Percentiles rank a stretch among this genome's conserved stretches.
Conservation (phyloP, 1,140 invertebrate species). For the Diabrotica undecimpunctata region DNA sequence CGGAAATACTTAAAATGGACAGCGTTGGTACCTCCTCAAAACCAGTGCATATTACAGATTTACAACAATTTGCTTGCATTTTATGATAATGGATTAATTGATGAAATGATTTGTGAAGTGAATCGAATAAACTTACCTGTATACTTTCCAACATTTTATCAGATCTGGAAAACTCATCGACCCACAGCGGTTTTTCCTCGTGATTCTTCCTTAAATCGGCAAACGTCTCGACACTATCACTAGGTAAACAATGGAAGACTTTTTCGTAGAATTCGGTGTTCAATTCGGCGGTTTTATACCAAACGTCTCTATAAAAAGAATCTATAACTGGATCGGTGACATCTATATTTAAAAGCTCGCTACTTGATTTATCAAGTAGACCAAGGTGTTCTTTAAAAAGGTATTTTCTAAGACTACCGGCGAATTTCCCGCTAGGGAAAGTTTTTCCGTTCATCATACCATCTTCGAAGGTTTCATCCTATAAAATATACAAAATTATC, state of each 20-base stretch:
- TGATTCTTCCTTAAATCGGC: constrained; percentile 69
- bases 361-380: constrained; percentile 53
- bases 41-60: no score
- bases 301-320: constrained; percentile 75
- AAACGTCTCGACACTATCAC: constrained; percentile 73
- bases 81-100: no score
- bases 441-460: constrained; percentile 75
- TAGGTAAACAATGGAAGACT: constrained; percentile 83
- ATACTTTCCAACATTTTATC: constrained; percentile 68
- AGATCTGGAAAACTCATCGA: constrained; percentile 66
- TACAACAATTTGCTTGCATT: no score
- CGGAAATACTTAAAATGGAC: no score
- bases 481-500: constrained; percentile 24
- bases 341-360: constrained; percentile 49
- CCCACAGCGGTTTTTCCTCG: constrained; percentile 60
- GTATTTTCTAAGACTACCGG: constrained; percentile 75
- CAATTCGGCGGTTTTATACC: constrained; percentile 69
- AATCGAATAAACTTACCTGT: constrained; percentile 49
- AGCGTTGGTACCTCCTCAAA: no score
- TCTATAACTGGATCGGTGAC: constrained; percentile 72
- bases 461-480: constrained; percentile 79
- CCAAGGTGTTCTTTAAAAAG: constrained; percentile 89
- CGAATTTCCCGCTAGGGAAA: constrained; percentile 80
- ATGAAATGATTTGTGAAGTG: not conserved
- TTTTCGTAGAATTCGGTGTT: constrained; percentile 88